Base-by-base conservation (phyloP, 2,113 vertebrate species). In the Cryptotis parvus region DNA sequence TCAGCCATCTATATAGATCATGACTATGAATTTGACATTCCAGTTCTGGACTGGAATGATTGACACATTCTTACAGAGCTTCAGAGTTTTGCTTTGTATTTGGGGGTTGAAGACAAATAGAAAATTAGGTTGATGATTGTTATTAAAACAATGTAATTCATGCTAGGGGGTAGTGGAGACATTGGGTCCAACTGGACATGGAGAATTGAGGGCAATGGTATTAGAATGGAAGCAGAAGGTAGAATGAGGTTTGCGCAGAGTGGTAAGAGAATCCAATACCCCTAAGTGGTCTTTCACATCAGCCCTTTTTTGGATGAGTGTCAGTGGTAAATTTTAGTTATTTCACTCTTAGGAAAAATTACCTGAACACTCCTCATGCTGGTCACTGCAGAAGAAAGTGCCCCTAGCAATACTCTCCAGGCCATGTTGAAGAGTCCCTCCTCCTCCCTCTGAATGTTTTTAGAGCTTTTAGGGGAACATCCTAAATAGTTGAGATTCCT, bases 401-500 rank as follows among this genome's bases (percentile, higher is more conserved):
- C 37, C 14, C 20, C 69, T 31, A 68, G 15, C 35, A 52, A 52
- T 31, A n/a, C 0, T 39, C 39, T 52, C 14, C 31, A 35, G 35
- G 10, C 26, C 27, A 84, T 1, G 1, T 35, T 58, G 45, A 65
- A 73, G 73, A 37, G 10, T 76, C 74, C 22, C 0, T 0, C 8
- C 49, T 52, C 55, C 35, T 52, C 68, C 16, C 22, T 72, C 49
- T 45, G 68, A 22, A 0, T 94, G 73, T 27, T 83, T 82, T 49
- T 35, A 63, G 66, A 31, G 55, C 35, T 65, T n/a, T 84, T 37
- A n/a, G n/a, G n/a, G 11, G 39, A 70, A 45, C 74, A 27, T 63
- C 37, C 29, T 61, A 24, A 78, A 88, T 68, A 89, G 76, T 0
- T 84, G 77, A 93, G 58, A 84, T 91, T 92, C 65, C 92, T 86